A percentile compares a stretch with the other conserved stretches of the same genome.
Evolutionary conservation across 2,888 invertebrate genomes (phyloP).

Genomic region (Lomographa bimaculata): DNA sequence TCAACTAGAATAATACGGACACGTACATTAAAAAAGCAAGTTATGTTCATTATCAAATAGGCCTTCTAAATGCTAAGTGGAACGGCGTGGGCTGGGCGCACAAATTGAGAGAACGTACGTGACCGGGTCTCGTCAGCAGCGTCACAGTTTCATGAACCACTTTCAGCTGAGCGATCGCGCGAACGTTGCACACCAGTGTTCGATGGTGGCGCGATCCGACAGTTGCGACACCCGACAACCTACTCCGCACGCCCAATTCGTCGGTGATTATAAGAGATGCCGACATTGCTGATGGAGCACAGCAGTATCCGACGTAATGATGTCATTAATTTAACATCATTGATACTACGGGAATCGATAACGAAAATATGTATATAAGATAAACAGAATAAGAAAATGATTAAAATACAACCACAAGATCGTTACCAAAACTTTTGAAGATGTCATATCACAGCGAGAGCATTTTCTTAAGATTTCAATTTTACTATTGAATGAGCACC

Average conservation of each 20-base stretch:
- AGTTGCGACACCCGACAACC: conserved; percentile 48
- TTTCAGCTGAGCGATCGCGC: conserved; percentile 64
- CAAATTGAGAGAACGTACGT: conserved; percentile 58
- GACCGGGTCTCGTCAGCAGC: conserved; percentile 63
- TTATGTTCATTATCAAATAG: conserved; percentile 38
- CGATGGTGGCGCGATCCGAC: conserved; percentile 2
- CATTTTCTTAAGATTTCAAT: conserved; percentile 21
- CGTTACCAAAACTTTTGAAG: no score
- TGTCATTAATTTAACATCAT: no score
- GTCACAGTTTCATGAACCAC: conserved; percentile 66
- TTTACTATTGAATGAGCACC: conserved; percentile 24
- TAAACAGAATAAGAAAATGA: no score
- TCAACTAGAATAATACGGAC: conserved; percentile 20
- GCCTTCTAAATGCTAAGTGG: conserved; percentile 37
- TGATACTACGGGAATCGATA: conserved; percentile 4
- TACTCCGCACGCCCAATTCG: conserved; percentile 11
- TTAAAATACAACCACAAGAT: no score
- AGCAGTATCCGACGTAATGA: neutral
- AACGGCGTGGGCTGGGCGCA: conserved; percentile 41
- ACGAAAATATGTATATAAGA: no score
- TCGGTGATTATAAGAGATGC: conserved; percentile 8
- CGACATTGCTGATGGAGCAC: neutral
- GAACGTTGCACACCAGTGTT: conserved; percentile 41
- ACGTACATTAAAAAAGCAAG: conserved; percentile 21
- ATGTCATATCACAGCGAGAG: no score